Base-by-base conservation (phyloP, 2,888 invertebrate species). In the Oegoconia quadripuncta region DNA sequence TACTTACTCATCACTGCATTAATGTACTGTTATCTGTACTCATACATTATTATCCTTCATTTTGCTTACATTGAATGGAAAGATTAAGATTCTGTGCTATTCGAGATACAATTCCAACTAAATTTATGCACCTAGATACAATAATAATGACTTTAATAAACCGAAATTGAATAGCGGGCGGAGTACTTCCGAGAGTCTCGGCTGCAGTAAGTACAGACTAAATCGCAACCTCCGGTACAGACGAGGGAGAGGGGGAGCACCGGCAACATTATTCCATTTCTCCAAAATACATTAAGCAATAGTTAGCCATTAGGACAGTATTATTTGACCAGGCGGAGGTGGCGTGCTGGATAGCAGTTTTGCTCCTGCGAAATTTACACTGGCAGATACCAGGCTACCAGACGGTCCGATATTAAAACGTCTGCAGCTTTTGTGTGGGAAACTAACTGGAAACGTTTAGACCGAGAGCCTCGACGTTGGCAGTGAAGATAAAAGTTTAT, bases 401-500 rank as follows among this genome's bases (percentile, higher is more conserved):
- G 77, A 76, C 76, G 66, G 71, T 65, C 71, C 64, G 66, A 80
- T 83, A 83, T 84, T 80, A 83, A 80, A 82, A 80, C 76, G 79
- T 83, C 81, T 78, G 74, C 72, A 72, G 76, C 80, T 76, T 79
- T 84, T 83, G 82, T 83, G 64, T 63, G 64, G 68, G 69, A 76
- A 80, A 81, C 79, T 77, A 76, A 77, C 73, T 74, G 74, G 65
- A 62, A 76, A 64, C 74, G 72, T 74, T 77, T 73, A 74, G 66
- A 70, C 51, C 60, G 56, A 63, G 68, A 68, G 64, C 74, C 68
- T 67, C 68, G 58, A 61, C 72, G 68, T 54, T 48, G 52, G 55
- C 61, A 58, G 60, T 55, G 71, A 60, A 80, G 82, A 87, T 87
- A 87, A 87, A 87, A 87, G 74, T 87, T 87, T 84, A 87, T 78